A percentile compares a stretch with the other conserved stretches of the same genome.
These are phyloP conservation scores for Agrotis ipsilon DNA, from an alignment of 2,888 invertebrate species.

Conservation along the genomic window DNA sequence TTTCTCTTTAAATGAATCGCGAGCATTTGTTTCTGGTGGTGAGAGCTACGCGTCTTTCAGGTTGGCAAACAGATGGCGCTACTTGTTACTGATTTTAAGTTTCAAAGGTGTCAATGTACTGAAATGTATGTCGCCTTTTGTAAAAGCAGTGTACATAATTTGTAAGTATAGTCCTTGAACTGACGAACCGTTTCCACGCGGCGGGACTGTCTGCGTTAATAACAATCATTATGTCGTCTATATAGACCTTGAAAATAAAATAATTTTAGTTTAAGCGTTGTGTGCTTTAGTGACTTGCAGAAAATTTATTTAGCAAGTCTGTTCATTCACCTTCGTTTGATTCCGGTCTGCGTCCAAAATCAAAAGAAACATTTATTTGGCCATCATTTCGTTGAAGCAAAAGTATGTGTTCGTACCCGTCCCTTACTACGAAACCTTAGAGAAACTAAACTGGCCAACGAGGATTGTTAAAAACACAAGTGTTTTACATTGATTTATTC, in stretches of 20 bases:
- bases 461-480: not conserved
- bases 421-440: not conserved
- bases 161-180: not conserved
- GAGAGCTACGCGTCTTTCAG: not conserved
- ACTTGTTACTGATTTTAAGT: not conserved
- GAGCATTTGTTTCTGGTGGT: not conserved
- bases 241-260: slow-evolving; percentile 2
- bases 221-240: slow-evolving; percentile 10
- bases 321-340: slow-evolving; percentile 3
- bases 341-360: not conserved
- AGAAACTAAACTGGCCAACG: not conserved
- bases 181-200: no score
- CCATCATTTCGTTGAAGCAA: not conserved
- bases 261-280: not conserved
- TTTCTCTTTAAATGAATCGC: slow-evolving; percentile 1
- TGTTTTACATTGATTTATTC: slow-evolving; percentile 2
- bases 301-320: slow-evolving; percentile 11
- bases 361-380: not conserved
- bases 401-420: not conserved
- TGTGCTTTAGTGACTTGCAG: slow-evolving; percentile 23
- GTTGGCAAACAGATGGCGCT: slow-evolving; percentile 8
- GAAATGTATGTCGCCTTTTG: no score
- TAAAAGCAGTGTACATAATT: not conserved
- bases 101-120: not conserved
- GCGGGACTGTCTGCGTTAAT: not conserved